Conservation (phyloP, 2,797 vertebrate species). For the Rhincodon typus region DNA sequence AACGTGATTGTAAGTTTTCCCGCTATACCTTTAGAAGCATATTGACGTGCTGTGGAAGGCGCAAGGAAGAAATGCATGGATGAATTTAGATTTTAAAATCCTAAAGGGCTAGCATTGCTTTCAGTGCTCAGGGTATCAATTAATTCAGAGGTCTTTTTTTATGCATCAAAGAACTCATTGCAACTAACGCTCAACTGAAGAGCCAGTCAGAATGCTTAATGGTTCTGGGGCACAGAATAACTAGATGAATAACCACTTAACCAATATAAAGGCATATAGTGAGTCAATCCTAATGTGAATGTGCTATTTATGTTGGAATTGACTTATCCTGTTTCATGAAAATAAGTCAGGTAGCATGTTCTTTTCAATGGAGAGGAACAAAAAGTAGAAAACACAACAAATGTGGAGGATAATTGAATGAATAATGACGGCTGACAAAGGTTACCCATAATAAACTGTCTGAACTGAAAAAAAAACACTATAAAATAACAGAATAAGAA, state of each 20-base stretch:
- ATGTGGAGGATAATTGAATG: neutral
- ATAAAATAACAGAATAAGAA: neutral
- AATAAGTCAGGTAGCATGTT: neutral
- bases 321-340: neutral
- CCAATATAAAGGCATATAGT: neutral
- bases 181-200: conserved; percentile 15
- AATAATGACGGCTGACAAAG: neutral
- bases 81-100: neutral
- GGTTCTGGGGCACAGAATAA: neutral
- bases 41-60: neutral
- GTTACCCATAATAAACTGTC: neutral
- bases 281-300: conserved; percentile 14
- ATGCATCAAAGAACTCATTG: conserved; percentile 21
- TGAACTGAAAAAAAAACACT: neutral
- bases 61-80: neutral
- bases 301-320: neutral
- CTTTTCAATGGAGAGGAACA: neutral
- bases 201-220: conserved; percentile 26
- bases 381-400: neutral
- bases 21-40: neutral
- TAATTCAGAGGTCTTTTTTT: neutral
- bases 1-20: neutral
- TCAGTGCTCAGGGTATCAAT: conserved; percentile 20
- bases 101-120: neutral
- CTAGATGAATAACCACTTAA: conserved; percentile 30